Evolutionary conservation across 2,113 vertebrate genomes (phyloP).

Genomic region (Pedetes capensis): DNA sequence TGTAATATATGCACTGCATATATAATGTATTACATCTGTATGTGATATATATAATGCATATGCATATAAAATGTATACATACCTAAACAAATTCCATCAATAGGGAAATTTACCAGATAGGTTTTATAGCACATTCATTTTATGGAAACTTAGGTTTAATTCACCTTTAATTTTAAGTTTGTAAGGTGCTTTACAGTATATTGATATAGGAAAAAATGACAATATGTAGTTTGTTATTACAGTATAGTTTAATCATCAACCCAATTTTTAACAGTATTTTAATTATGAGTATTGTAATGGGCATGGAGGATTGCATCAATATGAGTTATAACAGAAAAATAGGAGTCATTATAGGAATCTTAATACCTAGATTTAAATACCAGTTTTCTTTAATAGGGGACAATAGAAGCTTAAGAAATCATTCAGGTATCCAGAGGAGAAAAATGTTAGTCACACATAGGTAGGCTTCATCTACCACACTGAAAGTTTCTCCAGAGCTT

Average conservation of each 20-base stretch:
- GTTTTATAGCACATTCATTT: background rate
- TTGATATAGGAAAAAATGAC: background rate
- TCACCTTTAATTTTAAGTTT: background rate
- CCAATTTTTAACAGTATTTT: background rate
- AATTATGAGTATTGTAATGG: background rate
- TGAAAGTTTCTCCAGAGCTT: background rate
- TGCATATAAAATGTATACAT: background rate
- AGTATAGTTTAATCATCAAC: accelerated
- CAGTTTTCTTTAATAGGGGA: background rate
- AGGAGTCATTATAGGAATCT: background rate
- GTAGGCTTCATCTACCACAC: too few relatives aligned
- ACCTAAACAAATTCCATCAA: background rate
- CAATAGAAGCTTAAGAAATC: background rate
- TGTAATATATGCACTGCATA: background rate
- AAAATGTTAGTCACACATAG: background rate
- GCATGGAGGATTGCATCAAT: background rate
- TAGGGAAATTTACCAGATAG: background rate
- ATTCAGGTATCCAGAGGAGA: too few relatives aligned
- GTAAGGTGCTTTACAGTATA: background rate
- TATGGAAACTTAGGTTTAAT: background rate
- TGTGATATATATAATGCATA: background rate
- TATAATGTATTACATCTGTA: background rate
- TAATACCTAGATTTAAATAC: background rate
- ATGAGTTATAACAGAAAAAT: background rate
- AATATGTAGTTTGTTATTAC: background rate